Evolutionary conservation across 2,888 invertebrate species (phyloP).

Genomic region (Drosophila fungiperda): DNA sequence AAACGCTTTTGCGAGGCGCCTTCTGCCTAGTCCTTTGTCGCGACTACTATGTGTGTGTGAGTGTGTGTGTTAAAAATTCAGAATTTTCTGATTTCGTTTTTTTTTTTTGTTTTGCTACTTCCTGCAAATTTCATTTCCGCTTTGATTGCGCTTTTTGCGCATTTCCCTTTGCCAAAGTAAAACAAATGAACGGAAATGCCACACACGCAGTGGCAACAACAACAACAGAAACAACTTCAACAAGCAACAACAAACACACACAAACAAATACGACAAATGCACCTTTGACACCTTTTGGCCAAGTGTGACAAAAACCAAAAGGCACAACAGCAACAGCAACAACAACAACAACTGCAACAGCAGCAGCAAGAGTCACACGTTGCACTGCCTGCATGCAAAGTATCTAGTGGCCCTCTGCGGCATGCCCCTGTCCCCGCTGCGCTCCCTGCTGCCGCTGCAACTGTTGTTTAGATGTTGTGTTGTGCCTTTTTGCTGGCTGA

Average conservation of each 20-base stretch:
- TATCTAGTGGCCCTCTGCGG: conserved; percentile 54
- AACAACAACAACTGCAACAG: conserved; percentile 5
- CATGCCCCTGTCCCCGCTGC: background rate
- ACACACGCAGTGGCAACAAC: conserved; percentile 66
- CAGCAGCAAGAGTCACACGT: conserved; percentile 20
- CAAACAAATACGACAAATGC: conserved; percentile 54
- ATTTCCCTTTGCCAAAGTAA: conserved; percentile 72
- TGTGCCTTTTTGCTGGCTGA: conserved; percentile 65
- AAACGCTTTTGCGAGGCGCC: conserved; percentile 49
- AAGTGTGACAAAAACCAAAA: conserved; percentile 70
- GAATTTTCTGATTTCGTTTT: conserved; percentile 17
- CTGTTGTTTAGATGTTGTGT: conserved; percentile 64
- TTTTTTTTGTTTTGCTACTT: conserved; percentile 58
- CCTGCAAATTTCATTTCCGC: conserved; percentile 81
- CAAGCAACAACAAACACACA: conserved; percentile 26
- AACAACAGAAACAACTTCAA: conserved; percentile 43
- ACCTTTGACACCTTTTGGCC: conserved; percentile 79
- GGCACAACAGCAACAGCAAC: conserved; percentile 26
- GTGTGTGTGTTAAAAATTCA: conserved; percentile 61
- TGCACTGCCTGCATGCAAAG: conserved; percentile 71
- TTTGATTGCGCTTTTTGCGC: conserved; percentile 81
- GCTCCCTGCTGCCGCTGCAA: conserved; percentile 8
- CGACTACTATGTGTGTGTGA: conserved; percentile 26
- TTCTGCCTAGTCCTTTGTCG: conserved; percentile 50
- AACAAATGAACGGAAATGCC: conserved; percentile 81